Evolutionary conservation across 2,797 vertebrate species (phyloP).

Genomic region (Masticophis lateralis): DNA sequence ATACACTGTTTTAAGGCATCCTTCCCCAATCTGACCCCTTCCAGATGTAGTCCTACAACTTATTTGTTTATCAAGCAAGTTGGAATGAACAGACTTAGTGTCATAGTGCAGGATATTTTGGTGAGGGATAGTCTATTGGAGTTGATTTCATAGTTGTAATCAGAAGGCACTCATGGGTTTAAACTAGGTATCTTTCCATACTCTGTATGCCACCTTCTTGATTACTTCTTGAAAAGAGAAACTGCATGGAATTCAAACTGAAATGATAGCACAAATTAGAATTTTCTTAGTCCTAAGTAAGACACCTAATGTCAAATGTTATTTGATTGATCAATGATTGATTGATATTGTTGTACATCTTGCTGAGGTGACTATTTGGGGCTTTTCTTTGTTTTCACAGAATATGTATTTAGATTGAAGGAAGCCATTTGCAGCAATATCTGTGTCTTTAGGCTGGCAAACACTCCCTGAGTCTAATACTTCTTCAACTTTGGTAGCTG

Average conservation of each 20-base stretch:
- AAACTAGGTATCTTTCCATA: background rate
- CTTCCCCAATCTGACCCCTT: background rate
- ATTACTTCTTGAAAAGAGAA: background rate
- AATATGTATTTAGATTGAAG: background rate
- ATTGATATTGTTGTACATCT: background rate
- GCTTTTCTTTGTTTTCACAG: background rate
- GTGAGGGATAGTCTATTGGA: background rate
- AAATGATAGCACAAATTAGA: background rate
- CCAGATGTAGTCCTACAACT: background rate
- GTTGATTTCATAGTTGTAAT: background rate
- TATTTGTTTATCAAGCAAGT: background rate
- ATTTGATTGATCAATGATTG: background rate
- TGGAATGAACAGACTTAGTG: background rate
- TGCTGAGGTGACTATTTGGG: background rate
- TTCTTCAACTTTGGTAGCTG: background rate
- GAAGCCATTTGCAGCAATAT: background rate
- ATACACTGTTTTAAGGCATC: background rate
- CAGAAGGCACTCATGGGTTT: background rate
- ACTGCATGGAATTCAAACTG: background rate
- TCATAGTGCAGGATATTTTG: background rate
- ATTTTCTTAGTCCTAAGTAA: background rate
- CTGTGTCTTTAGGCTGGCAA: background rate
- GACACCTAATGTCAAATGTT: background rate
- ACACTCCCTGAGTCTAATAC: background rate
- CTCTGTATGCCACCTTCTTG: background rate